phyloP scores from a whole-genome alignment of 2,113 vertebrate species.

The Axis porcinus region DNA sequence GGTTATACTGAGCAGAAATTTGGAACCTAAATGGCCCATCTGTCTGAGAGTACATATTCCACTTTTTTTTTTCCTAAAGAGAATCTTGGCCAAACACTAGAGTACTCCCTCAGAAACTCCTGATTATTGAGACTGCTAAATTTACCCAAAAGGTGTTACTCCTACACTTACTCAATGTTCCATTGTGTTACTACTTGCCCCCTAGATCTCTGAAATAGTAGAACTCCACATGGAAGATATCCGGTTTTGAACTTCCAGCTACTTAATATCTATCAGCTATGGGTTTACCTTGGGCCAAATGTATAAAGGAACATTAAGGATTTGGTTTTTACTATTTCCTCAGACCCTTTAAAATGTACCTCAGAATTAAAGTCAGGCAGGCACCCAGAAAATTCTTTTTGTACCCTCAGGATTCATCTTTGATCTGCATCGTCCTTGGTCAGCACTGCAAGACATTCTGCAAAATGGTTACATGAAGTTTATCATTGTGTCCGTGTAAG shows the following conservation, averaged over 20 bases:
- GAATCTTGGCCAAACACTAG: neutral
- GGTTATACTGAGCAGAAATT: slow-evolving; percentile 20
- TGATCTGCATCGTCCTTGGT: neutral
- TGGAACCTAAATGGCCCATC: slow-evolving; percentile 49
- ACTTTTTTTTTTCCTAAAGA: neutral
- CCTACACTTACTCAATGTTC: neutral
- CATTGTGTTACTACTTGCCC: neutral
- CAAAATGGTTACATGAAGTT: neutral
- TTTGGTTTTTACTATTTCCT: neutral
- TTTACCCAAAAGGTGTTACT: slow-evolving; percentile 21
- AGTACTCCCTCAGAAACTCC: neutral
- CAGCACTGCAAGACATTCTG: neutral
- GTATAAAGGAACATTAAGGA: neutral
- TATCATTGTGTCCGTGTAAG: neutral
- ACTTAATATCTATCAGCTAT: neutral
- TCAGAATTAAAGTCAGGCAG: neutral
- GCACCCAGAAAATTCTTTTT: neutral
- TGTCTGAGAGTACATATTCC: slow-evolving; percentile 18
- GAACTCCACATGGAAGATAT: neutral
- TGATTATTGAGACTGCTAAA: neutral
- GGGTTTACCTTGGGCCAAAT: neutral
- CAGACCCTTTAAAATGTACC: neutral
- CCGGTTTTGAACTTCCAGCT: neutral
- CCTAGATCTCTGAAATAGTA: neutral
- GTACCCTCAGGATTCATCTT: neutral